phyloP scores from a whole-genome alignment of 2,113 vertebrate species.

The Pristiophorus japonicus region DNA sequence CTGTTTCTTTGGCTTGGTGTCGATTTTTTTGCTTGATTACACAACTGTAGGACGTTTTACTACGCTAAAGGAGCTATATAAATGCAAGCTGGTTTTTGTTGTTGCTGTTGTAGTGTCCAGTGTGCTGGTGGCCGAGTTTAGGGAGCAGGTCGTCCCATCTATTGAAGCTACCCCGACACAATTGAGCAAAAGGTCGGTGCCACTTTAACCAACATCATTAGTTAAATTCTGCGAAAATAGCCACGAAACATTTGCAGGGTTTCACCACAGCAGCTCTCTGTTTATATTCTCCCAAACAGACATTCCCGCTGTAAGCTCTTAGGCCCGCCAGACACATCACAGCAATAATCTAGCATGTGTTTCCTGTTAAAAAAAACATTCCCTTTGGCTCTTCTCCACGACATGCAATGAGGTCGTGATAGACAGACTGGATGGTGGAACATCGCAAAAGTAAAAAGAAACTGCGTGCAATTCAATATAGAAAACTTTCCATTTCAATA shows the following conservation, averaged over 20 bases:
- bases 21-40: not conserved
- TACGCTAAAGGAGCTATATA: not conserved
- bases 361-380: conserved; percentile 18
- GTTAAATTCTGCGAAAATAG: not conserved
- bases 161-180: not conserved
- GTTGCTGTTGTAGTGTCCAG: not conserved
- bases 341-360: not conserved
- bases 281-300: conserved; percentile 13
- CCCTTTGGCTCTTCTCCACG: not conserved
- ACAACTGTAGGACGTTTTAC: not conserved
- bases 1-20: not conserved
- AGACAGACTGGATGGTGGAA: not conserved
- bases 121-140: not conserved
- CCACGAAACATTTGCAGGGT: not conserved
- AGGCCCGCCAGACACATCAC: not conserved
- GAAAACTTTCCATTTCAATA: conserved; percentile 2
- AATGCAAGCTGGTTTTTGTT: not conserved
- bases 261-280: not conserved
- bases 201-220: not conserved
- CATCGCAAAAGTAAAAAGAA: not conserved
- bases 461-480: not conserved
- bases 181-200: not conserved
- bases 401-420: not conserved
- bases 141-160: not conserved
- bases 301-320: not conserved